A percentile compares a stretch with the other conserved stretches of the same genome.
Conservation (phyloP, 2,888 invertebrate species). For the Erebia aethiops region DNA sequence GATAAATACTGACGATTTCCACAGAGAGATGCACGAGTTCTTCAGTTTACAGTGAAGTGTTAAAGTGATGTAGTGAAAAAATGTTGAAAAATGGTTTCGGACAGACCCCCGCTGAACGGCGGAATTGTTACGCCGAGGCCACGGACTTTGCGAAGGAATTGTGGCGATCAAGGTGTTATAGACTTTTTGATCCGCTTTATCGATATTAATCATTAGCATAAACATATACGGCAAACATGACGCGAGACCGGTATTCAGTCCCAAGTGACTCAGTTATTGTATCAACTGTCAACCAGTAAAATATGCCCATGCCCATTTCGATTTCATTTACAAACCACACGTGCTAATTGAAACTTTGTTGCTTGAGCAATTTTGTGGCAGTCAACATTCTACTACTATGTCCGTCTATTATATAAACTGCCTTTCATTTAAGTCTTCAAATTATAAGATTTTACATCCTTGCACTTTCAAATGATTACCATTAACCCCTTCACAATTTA, state of each 20-base stretch:
- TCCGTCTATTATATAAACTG: background rate
- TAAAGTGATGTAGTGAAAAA: constrained; percentile 55
- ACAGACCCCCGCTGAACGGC: constrained; percentile 72
- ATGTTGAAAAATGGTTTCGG: constrained; percentile 78
- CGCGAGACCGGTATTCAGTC: constrained; percentile 40
- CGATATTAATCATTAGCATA: constrained; percentile 36
- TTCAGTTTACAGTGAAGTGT: constrained; percentile 36
- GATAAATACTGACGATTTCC: constrained; percentile 34
- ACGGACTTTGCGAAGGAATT: constrained; percentile 80
- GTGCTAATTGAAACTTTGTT: constrained; percentile 31
- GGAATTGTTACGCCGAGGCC: constrained; percentile 72
- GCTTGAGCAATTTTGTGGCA: constrained; percentile 15
- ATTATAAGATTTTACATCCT: constrained; percentile 1
- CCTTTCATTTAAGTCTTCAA: constrained; percentile 11
- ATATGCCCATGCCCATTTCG: constrained; percentile 30
- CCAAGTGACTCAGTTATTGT: constrained; percentile 46
- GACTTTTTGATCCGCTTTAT: constrained; percentile 47
- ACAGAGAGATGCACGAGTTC: constrained; percentile 24
- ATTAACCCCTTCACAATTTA: constrained; percentile 33
- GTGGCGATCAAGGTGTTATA: constrained; percentile 83
- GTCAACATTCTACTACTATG: constrained; percentile 4
- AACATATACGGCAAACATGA: constrained; percentile 42
- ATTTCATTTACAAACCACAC: constrained; percentile 30
- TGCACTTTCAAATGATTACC: background rate
- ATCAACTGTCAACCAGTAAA: constrained; percentile 35